These are phyloP conservation scores for Phengaris arion DNA, from an alignment of 2,888 invertebrate genomes.

Conservation along the genomic window DNA sequence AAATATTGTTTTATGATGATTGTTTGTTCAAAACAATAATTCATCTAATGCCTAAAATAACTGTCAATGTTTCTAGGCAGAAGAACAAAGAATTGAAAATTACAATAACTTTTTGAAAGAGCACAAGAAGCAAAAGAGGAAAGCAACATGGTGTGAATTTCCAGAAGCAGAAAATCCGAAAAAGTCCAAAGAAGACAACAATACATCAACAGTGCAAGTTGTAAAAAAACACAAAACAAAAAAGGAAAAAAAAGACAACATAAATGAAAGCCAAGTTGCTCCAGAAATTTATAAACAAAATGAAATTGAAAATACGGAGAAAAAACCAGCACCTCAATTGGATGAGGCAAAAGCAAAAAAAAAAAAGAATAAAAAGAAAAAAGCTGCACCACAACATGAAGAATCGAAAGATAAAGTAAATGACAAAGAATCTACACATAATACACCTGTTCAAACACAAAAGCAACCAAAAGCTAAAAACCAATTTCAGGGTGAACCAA, in stretches of 20 bases:
- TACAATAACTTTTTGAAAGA: constrained; percentile 76
- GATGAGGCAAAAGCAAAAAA: constrained; percentile 42
- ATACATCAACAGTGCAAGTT: constrained; percentile 18
- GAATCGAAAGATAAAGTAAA: neutral
- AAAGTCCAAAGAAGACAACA: constrained; percentile 31
- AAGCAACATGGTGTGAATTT: constrained; percentile 79
- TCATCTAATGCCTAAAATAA: neutral
- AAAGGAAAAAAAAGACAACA: constrained; percentile 33
- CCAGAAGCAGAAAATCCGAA: constrained; percentile 59
- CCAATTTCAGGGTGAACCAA: constrained; percentile 51
- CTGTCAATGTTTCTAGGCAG: constrained; percentile 53
- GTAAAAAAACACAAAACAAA: constrained; percentile 29
- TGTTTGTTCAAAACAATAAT: neutral
- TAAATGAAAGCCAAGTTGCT: neutral
- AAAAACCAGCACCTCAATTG: constrained; percentile 31
- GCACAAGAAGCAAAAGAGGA: constrained; percentile 64
- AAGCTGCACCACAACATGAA: constrained; percentile 31
- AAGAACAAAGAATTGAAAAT: constrained; percentile 71
- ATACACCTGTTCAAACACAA: neutral
- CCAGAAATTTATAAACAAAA: constrained; percentile 31
- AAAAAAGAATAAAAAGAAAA: constrained; percentile 40
- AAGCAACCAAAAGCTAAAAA: constrained; percentile 39
- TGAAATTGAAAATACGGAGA: constrained; percentile 30
- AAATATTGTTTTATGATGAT: too few relatives aligned
- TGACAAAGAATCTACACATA: neutral